Evolutionary conservation across 2,113 vertebrate genomes (phyloP).

Genomic region (Vulpes ferrilata): DNA sequence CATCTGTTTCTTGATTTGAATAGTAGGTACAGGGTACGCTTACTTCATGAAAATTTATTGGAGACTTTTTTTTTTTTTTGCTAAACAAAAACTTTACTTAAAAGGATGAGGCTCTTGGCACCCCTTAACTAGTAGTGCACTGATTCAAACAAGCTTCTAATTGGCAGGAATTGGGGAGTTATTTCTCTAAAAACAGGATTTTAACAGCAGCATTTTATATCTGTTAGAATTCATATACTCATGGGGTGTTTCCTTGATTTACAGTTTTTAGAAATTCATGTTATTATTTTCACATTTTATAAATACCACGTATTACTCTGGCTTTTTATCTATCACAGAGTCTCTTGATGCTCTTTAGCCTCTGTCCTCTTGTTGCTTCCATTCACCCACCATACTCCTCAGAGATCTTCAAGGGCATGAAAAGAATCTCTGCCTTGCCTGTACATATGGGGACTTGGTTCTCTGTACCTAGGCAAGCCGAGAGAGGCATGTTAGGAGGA

Average conservation of each 20-base stretch:
- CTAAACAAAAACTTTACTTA: background rate
- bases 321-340: background rate
- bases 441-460: background rate
- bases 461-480: background rate
- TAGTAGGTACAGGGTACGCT: background rate
- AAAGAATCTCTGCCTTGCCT: background rate
- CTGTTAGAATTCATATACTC: background rate
- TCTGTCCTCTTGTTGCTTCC: background rate
- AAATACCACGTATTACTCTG: background rate
- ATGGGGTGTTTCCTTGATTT: background rate
- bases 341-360: background rate
- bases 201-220: background rate
- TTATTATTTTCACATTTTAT: background rate
- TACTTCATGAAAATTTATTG: background rate
- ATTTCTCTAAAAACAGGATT: background rate
- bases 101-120: background rate
- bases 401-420: background rate
- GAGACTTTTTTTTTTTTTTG: background rate
- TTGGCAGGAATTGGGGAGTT: too few relatives aligned
- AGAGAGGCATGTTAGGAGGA: background rate
- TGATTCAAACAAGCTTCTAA: background rate
- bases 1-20: background rate
- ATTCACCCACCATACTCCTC: background rate
- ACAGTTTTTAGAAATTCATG: background rate
- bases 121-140: background rate